These are phyloP conservation scores for Phrynocephalus vlangalii DNA, from an alignment of 2,797 vertebrate species.

Conservation along the genomic window DNA sequence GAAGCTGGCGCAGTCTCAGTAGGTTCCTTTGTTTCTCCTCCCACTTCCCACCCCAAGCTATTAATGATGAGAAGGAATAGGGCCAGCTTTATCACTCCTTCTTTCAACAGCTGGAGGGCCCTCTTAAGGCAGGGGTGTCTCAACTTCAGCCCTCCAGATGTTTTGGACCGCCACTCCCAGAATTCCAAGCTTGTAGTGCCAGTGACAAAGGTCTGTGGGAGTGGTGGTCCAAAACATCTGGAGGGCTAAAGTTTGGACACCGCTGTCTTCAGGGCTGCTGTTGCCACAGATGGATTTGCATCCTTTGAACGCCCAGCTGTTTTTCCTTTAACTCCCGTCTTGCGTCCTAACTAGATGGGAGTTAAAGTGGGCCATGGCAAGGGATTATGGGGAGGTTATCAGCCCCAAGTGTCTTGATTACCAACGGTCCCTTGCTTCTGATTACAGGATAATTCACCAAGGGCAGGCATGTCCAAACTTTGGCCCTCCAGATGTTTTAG, in stretches of 20 bases:
- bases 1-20: slow-evolving; percentile 90
- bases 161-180: too few species aligned
- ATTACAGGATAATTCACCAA: neutral
- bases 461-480: too few species aligned
- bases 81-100: neutral
- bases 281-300: too few species aligned
- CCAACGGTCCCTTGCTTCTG: neutral
- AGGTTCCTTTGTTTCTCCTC: slow-evolving; percentile 68
- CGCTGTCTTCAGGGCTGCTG: neutral
- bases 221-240: too few species aligned
- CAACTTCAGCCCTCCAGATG: too few species aligned
- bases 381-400: neutral
- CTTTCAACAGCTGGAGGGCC: neutral
- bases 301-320: too few species aligned
- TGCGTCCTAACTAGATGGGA: too few species aligned
- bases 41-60: neutral
- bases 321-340: too few species aligned
- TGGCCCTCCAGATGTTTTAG: too few species aligned
- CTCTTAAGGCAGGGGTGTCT: neutral
- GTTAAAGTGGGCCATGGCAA: neutral
- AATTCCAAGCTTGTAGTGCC: too few species aligned
- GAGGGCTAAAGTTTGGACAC: too few species aligned
- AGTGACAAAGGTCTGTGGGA: too few species aligned
- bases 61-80: neutral
- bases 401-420: neutral